Conservation (phyloP, 2,797 vertebrate species). For the Yasuhikotakia modesta region DNA sequence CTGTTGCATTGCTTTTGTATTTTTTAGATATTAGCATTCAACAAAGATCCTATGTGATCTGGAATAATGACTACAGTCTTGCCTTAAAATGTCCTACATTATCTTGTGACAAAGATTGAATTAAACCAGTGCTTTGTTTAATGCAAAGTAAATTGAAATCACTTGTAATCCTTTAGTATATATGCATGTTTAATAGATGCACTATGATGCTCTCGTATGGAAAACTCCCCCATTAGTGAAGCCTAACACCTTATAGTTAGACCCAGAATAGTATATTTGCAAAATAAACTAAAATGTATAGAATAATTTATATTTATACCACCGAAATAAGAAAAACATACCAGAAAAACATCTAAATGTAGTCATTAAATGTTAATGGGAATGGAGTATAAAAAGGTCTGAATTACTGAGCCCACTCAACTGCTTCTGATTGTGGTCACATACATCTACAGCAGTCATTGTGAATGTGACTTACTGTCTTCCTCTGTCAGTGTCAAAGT, state of each 20-base stretch:
- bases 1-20: no score
- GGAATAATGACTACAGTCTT: no score
- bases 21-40: no score
- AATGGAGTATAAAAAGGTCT: constrained; percentile 73
- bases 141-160: no score
- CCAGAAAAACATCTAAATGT: no score
- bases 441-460: constrained; percentile 50
- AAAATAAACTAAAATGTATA: background rate
- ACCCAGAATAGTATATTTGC: background rate
- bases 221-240: no score
- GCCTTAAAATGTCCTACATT: background rate
- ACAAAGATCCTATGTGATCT: no score
- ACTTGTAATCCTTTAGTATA: no score
- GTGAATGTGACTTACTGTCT: constrained; percentile 52
- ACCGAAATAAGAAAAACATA: background rate
- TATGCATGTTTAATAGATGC: background rate
- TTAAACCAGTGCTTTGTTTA: background rate
- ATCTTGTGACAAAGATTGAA: background rate
- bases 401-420: constrained; percentile 69
- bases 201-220: no score
- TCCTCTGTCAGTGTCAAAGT: constrained; percentile 56
- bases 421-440: constrained; percentile 61
- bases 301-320: no score
- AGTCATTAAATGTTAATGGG: constrained; percentile 75
- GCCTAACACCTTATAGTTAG: background rate